Percentiles rank a stretch among this genome's conserved stretches.
Conservation (phyloP, 2,113 vertebrate species). For the Rhinolophus ferrumequinum region DNA sequence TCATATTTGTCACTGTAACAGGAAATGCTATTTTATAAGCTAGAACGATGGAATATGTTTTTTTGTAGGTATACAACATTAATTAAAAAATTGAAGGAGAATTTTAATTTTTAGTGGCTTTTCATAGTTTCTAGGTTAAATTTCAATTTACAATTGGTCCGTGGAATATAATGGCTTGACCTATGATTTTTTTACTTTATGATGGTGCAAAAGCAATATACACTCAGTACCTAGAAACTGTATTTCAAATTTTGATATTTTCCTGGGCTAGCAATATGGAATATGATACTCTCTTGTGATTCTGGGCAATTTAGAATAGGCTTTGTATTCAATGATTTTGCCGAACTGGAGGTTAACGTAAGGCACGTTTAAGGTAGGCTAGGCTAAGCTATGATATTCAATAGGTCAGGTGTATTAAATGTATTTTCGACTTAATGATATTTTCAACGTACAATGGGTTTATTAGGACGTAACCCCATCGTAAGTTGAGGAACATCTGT, state of each 20-base stretch:
- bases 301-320: not conserved
- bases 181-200: not conserved
- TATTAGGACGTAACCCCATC: not conserved
- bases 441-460: not conserved
- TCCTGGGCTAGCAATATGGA: not conserved
- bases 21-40: not conserved
- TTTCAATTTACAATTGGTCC: constrained; percentile 3
- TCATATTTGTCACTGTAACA: not conserved
- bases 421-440: not conserved
- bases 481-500: not conserved
- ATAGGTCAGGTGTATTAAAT: not conserved
- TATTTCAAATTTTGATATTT: not conserved
- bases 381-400: not conserved
- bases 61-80: not conserved
- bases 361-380: not conserved
- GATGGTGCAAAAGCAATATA: not conserved
- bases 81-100: constrained; percentile 18
- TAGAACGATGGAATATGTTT: not conserved
- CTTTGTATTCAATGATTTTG: not conserved
- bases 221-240: not conserved
- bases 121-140: constrained; percentile 42
- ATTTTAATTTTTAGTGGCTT: constrained; percentile 27
- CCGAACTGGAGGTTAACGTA: not conserved
- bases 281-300: not conserved
- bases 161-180: not conserved